Conservation (phyloP, 92 coral and sea anemone species). For the Muricea muricata region DNA sequence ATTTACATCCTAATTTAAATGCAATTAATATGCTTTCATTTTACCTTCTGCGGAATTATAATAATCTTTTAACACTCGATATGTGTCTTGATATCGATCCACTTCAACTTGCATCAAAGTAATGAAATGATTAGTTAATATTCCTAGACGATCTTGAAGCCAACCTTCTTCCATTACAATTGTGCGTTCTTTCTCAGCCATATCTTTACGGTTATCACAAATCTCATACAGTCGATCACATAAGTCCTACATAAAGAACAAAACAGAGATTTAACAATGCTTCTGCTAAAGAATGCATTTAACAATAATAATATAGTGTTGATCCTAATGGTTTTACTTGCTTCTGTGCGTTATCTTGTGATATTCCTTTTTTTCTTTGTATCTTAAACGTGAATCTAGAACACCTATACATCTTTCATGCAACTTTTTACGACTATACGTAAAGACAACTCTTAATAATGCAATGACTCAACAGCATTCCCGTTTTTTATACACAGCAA, state of each 20-base stretch:
- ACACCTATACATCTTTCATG: too few species aligned
- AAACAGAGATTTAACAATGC: not conserved
- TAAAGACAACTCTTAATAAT: too few species aligned
- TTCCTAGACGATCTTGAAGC: constrained; percentile 95
- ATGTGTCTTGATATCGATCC: constrained; percentile 92
- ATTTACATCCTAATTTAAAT: too few species aligned
- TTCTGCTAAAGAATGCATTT: not conserved
- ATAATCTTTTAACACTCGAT: constrained; percentile 84
- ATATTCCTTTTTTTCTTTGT: too few species aligned
- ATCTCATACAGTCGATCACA: constrained; percentile 93
- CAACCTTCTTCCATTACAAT: constrained; percentile 87
- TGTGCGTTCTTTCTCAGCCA: constrained; percentile 94
- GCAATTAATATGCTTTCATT: not conserved
- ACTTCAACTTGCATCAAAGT: constrained; percentile 94
- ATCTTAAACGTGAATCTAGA: too few species aligned
- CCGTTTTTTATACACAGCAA: too few species aligned
- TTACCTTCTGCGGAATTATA: constrained; percentile 91
- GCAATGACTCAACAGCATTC: too few species aligned
- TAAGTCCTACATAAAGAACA: constrained; percentile 68
- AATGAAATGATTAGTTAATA: constrained; percentile 90
- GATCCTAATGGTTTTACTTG: too few species aligned
- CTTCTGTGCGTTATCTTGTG: too few species aligned
- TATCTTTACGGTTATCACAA: constrained; percentile 95
- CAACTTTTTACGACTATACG: too few species aligned
- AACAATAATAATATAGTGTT: too few species aligned